Percentiles rank a stretch among this genome's conserved stretches.
Evolutionary conservation across 2,797 vertebrate genomes (phyloP).

Genomic region (Xyrichtys novacula): DNA sequence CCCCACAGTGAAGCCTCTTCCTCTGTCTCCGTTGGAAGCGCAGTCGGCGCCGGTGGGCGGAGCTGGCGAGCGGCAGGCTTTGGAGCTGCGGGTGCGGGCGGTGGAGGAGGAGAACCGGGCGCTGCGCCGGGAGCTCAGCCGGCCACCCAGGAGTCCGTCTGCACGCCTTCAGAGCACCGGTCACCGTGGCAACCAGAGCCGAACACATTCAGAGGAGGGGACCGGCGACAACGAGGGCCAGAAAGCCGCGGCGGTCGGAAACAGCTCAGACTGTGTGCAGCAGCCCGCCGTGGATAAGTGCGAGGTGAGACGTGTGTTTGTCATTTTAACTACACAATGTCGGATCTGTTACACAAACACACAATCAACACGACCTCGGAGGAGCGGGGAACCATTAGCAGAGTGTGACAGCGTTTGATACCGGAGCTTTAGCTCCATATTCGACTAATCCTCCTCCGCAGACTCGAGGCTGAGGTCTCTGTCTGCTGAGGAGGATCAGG

Average conservation of each 20-base stretch:
- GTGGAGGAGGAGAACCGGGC: conserved; percentile 95
- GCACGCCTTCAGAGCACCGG: conserved; percentile 48
- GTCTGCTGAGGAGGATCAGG: conserved; percentile 18
- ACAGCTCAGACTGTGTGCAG: conserved; percentile 94
- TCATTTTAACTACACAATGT: not conserved
- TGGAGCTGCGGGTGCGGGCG: conserved; percentile 92
- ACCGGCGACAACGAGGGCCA: conserved; percentile 93
- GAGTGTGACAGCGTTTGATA: not conserved
- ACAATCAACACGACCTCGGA: conserved; percentile 10
- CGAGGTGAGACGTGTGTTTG: conserved; percentile 85
- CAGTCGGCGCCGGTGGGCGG: conserved; percentile 84
- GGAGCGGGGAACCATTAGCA: conserved; percentile 7
- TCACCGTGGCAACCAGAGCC: conserved; percentile 88
- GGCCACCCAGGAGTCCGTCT: conserved; percentile 79
- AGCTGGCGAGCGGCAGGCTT: conserved; percentile 87
- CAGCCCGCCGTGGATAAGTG: conserved; percentile 96
- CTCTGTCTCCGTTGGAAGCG: conserved; percentile 90
- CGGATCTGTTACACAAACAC: not conserved
- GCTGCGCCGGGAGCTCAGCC: conserved; percentile 91
- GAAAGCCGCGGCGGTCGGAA: conserved; percentile 87
- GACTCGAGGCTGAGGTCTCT: conserved; percentile 19
- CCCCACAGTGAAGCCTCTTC: conserved; percentile 91
- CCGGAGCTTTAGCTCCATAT: conserved; percentile 11
- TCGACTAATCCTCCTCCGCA: conserved; percentile 26
- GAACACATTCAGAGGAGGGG: conserved; percentile 93